phyloP scores from a whole-genome alignment of 2,113 vertebrate species.

The Rattus rattus region DNA sequence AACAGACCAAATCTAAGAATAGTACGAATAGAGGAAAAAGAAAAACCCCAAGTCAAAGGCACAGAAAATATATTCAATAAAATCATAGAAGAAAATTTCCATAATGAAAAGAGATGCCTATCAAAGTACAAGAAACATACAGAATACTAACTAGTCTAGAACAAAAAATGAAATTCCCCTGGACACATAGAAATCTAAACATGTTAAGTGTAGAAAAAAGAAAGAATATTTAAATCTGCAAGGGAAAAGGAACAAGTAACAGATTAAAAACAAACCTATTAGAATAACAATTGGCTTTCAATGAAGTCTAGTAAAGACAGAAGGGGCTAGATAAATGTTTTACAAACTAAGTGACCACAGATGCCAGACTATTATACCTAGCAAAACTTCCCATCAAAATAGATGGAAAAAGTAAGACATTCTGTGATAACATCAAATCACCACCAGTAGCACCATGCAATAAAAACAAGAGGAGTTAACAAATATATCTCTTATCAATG shows the following conservation, averaged over 20 bases:
- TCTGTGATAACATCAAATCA: neutral
- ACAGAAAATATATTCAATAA: too few species aligned
- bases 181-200: neutral
- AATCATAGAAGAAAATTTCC: too few species aligned
- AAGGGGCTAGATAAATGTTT: neutral
- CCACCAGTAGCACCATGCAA: neutral
- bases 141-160: neutral
- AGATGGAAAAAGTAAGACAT: neutral
- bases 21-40: neutral
- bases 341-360: neutral
- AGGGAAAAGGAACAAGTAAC: neutral
- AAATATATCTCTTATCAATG: neutral
- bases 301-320: neutral
- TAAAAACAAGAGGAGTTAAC: neutral
- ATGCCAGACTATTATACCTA: neutral
- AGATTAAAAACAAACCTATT: neutral
- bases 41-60: neutral
- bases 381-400: neutral
- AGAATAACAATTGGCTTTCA: neutral
- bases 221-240: neutral
- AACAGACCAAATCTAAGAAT: neutral
- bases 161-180: neutral
- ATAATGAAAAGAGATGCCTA: too few species aligned
- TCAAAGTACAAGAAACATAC: too few species aligned
- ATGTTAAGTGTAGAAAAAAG: neutral